Evolutionary conservation across 2,888 invertebrate species (phyloP), one percentile per base, ranked within the genome.

Genomic region (Leucoma salicis): DNA sequence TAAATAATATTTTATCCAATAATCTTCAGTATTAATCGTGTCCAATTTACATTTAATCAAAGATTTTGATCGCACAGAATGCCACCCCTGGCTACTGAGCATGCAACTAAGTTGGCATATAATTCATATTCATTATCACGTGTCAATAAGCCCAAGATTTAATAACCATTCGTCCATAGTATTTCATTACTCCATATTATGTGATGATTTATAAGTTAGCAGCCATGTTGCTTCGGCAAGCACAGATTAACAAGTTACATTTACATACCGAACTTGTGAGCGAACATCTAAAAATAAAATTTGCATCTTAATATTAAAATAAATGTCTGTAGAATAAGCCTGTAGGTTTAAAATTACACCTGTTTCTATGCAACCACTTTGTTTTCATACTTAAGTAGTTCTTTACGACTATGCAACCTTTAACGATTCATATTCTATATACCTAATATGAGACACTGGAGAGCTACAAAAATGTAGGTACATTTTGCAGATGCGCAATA

Each of bases 211-310:
- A 51, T 50, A 62, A 60, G 43, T 63, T 57, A 64, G 40, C 53
- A 50, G 44, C 46, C 47, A 37, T 39, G 44, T 43, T 42, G 44
- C 31, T 52, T 42, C 46, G 34, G 37, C 58, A 53, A 54, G 57
- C 55, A 54, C 67, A 65, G 54, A 66, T 69, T 76, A 78, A 77
- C 78, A 74, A 79, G 74, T 66, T 61, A 44, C 70, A 81, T 81
- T 82, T 77, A 78, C 82, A 81, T 81, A 79, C 70, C 70, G 60
- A 70, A 74, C 72, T 72, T 57, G 66, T 69, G 69, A 70, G 70
- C 55, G 59, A 66, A 66, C 67, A 66, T 72, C 80, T 82, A 81
- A 81, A 83, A 82, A 82, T 82, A 83, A 79, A 78, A 76, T 68
- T 71, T 71, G 77, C 70, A 71, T 48, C 49, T 46, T 53, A 53